Evolutionary conservation across 2,113 vertebrate species (phyloP).

Genomic region (Aix galericulata): DNA sequence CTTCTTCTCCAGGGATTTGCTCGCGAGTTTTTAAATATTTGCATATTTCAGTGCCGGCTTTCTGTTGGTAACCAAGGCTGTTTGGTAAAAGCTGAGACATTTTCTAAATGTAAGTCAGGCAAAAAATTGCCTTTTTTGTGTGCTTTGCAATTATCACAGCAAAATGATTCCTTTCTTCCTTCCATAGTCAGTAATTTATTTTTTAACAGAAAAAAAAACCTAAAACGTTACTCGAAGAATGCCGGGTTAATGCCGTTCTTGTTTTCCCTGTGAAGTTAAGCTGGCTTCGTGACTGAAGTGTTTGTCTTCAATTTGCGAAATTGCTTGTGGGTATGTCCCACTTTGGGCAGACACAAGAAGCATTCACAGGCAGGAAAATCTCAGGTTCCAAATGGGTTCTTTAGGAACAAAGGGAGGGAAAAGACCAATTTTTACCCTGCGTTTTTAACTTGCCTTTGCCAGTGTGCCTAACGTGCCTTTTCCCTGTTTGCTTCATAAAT

Average conservation of each 20-base stretch:
- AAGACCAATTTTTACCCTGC: not conserved
- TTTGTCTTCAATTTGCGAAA: conserved; percentile 40
- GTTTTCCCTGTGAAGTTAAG: conserved; percentile 48
- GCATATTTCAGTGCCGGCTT: conserved; percentile 59
- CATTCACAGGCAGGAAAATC: not conserved
- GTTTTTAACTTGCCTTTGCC: not conserved
- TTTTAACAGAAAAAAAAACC: conserved; percentile 44
- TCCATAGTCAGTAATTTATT: conserved; percentile 37
- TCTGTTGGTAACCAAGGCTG: conserved; percentile 66
- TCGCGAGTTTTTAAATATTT: conserved; percentile 50
- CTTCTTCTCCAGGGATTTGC: conserved; percentile 16
- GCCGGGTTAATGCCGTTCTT: conserved; percentile 31
- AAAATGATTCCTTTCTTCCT: conserved; percentile 60
- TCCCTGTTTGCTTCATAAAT: not conserved
- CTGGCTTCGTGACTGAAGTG: conserved; percentile 36
- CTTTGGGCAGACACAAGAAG: conserved; percentile 30
- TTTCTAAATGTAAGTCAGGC: conserved; percentile 50
- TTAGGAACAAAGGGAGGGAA: conserved; percentile 8
- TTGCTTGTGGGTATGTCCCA: conserved; percentile 38
- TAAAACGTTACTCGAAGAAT: not conserved
- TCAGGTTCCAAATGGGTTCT: not conserved
- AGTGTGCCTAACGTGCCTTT: not conserved
- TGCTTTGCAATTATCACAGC: conserved; percentile 67
- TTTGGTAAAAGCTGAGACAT: conserved; percentile 48
- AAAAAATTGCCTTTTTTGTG: conserved; percentile 61